phyloP scores from a whole-genome alignment of 2,888 invertebrate genomes.

The Drosophila greeni region DNA sequence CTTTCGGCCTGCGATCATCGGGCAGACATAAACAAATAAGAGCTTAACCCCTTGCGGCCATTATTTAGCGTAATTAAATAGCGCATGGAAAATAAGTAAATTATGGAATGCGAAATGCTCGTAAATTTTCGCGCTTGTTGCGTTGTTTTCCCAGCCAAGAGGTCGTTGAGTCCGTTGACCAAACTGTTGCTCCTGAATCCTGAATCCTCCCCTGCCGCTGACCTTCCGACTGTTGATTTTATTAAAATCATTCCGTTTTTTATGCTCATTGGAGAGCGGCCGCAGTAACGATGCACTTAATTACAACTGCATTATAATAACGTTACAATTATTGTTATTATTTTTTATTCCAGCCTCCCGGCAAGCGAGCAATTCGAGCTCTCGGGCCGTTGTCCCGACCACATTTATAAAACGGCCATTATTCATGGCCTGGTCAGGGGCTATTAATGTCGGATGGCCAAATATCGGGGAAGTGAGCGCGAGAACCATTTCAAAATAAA shows the following conservation, averaged over 20 bases:
- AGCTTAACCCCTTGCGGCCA: constrained; percentile 15
- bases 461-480: constrained; percentile 31
- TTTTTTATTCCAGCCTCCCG: constrained; percentile 51
- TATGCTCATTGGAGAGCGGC: constrained; percentile 37
- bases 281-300: constrained; percentile 52
- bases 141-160: constrained; percentile 25
- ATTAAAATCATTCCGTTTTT: constrained; percentile 52
- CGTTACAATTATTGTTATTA: constrained; percentile 64
- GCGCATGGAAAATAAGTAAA: constrained; percentile 41
- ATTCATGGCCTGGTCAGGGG: constrained; percentile 53
- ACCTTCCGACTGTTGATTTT: constrained; percentile 56
- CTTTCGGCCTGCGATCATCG: constrained; percentile 1
- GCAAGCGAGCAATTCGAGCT: constrained; percentile 34
- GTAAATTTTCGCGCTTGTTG: constrained; percentile 45
- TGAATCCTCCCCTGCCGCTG: constrained; percentile 7
- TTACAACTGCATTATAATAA: constrained; percentile 67
- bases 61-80: constrained; percentile 54
- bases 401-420: constrained; percentile 64
- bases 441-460: constrained; percentile 51
- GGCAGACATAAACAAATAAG: constrained; percentile 22
- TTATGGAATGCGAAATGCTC: constrained; percentile 40
- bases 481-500: constrained; percentile 55
- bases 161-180: constrained; percentile 33
- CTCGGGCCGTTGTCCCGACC: constrained; percentile 27
- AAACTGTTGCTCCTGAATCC: constrained; percentile 50